Percentiles rank a stretch among this genome's conserved stretches.
Conservation (phyloP, 2,888 invertebrate species). For the Himalopsyche tibetana region DNA sequence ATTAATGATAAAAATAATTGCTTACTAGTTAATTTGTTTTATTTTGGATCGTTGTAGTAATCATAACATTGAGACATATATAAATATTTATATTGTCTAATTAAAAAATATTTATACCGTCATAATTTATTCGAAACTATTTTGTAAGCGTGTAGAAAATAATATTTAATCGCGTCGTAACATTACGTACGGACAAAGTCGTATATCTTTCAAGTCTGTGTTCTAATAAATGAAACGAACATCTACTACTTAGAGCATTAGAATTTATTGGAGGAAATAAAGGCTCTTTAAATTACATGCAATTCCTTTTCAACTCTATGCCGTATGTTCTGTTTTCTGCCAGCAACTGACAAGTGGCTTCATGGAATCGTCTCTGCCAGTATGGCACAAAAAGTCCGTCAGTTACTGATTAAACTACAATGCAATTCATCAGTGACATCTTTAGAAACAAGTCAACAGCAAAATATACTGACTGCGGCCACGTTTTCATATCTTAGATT, state of each 20-base stretch:
- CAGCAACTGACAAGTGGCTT: constrained; percentile 33
- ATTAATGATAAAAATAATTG: not conserved
- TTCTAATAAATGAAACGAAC: constrained; percentile 57
- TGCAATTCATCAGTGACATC: constrained; percentile 32
- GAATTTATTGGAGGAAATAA: constrained; percentile 65
- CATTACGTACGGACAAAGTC: constrained; percentile 34
- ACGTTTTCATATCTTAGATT: too few species aligned
- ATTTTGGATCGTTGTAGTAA: not conserved
- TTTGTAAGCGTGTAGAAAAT: constrained; percentile 45
- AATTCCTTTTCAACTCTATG: constrained; percentile 60
- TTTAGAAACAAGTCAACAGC: not conserved
- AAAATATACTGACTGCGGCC: too few species aligned
- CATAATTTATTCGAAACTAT: constrained; percentile 47
- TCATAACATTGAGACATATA: not conserved
- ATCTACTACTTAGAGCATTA: constrained; percentile 48
- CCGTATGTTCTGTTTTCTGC: constrained; percentile 25
- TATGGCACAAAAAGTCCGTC: constrained; percentile 19
- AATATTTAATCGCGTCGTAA: constrained; percentile 53
- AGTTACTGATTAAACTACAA: constrained; percentile 4
- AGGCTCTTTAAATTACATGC: constrained; percentile 65
- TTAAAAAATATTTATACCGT: not conserved
- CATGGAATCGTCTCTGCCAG: constrained; percentile 14
- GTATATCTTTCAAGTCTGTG: constrained; percentile 46
- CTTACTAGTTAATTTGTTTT: not conserved
- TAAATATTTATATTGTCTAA: not conserved